A percentile compares a stretch with the other conserved stretches of the same genome.
Conservation (phyloP, 2,888 invertebrate species). For the Dendrolimus pini region DNA sequence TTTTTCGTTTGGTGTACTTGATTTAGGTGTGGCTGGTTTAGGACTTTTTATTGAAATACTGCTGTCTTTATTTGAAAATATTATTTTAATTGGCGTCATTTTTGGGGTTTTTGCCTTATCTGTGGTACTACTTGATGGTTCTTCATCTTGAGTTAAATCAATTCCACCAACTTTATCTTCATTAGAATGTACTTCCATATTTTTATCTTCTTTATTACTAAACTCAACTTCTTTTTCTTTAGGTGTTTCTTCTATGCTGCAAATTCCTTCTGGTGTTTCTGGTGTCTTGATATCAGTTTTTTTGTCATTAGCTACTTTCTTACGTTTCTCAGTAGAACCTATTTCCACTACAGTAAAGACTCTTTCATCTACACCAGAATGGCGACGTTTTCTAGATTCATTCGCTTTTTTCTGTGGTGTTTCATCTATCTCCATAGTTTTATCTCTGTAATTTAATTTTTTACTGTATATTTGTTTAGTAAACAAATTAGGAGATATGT, state of each 20-base stretch:
- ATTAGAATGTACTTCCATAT: background rate
- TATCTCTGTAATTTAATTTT: slow-evolving; percentile 26
- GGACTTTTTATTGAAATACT: slow-evolving; percentile 18
- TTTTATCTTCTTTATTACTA: slow-evolving; percentile 7
- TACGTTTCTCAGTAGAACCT: slow-evolving; percentile 33
- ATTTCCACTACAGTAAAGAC: slow-evolving; percentile 39
- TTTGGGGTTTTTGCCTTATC: slow-evolving; percentile 21
- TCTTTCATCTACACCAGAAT: slow-evolving; percentile 49
- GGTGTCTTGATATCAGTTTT: slow-evolving; percentile 15
- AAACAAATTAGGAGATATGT: no score
- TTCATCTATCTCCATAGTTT: slow-evolving; percentile 26
- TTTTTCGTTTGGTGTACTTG: slow-evolving; percentile 13
- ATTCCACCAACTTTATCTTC: background rate
- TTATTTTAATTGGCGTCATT: slow-evolving; percentile 35
- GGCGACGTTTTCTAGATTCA: slow-evolving; percentile 48
- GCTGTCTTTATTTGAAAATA: slow-evolving; percentile 29
- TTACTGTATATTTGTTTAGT: background rate
- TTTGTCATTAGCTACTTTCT: slow-evolving; percentile 21
- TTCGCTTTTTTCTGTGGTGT: slow-evolving; percentile 18
- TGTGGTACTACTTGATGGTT: slow-evolving; percentile 18
- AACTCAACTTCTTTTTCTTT: slow-evolving; percentile 9
- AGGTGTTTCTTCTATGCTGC: slow-evolving; percentile 17
- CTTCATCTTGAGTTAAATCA: slow-evolving; percentile 18
- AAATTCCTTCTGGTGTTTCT: slow-evolving; percentile 14
- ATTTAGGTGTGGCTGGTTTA: slow-evolving; percentile 18